Conservation (phyloP, 2,888 invertebrate genomes). For the Doris montereyensis region DNA sequence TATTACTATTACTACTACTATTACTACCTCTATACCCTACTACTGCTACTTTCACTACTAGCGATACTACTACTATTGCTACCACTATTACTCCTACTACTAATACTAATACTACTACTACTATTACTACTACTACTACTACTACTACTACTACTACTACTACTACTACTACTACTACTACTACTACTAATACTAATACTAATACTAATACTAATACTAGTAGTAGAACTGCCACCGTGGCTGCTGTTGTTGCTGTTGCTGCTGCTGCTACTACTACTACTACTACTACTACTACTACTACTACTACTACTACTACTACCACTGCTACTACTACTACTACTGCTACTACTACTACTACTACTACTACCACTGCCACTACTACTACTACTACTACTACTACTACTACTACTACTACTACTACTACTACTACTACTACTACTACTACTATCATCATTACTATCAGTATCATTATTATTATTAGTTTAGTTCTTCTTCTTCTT, state of each 20-base stretch:
- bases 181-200: too few relatives aligned
- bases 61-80: neutral
- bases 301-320: conserved; percentile 32
- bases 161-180: conserved; percentile 34
- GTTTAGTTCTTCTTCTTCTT: neutral
- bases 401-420: conserved; percentile 31
- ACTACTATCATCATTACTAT: neutral
- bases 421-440: conserved; percentile 7
- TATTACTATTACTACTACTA: neutral
- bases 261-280: conserved; percentile 35
- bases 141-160: conserved; percentile 35
- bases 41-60: neutral
- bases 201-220: conserved; percentile 32
- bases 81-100: too few relatives aligned
- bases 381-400: conserved; percentile 33
- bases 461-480: conserved; percentile 8
- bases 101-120: too few relatives aligned
- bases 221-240: conserved; percentile 19
- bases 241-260: conserved; percentile 33
- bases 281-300: conserved; percentile 34
- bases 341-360: conserved; percentile 33
- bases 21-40: too few relatives aligned
- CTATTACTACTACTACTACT: conserved; percentile 32
- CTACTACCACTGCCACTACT: conserved; percentile 37
- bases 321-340: conserved; percentile 34